phyloP scores from a whole-genome alignment of 2,113 vertebrate species.

The Platycercus adscitus region DNA sequence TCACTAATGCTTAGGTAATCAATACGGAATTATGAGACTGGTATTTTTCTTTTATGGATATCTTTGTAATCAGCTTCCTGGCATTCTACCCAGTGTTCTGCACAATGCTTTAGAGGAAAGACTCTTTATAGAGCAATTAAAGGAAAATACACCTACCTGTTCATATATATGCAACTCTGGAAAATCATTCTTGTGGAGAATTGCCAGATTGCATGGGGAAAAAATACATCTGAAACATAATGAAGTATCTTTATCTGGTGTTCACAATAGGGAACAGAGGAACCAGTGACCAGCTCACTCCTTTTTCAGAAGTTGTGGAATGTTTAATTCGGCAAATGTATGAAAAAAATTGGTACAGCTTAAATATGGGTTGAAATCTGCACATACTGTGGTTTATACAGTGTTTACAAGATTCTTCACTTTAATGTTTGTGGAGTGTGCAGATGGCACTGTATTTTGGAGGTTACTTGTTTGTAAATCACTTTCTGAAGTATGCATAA shows the following conservation, averaged over 20 bases:
- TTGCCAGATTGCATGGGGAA: neutral
- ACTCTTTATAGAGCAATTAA: neutral
- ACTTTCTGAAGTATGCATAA: neutral
- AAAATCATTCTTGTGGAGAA: neutral
- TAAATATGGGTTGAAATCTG: neutral
- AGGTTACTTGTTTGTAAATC: neutral
- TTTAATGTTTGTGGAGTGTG: neutral
- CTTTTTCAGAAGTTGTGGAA: neutral
- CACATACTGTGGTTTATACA: neutral
- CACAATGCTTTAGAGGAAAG: neutral
- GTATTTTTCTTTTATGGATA: neutral
- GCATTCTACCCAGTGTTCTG: neutral
- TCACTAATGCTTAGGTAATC: neutral
- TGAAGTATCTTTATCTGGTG: neutral
- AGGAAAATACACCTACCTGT: neutral
- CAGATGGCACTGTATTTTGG: neutral
- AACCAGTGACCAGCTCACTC: neutral
- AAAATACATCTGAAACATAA: neutral
- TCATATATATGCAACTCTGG: neutral
- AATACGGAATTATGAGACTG: neutral
- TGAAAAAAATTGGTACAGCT: fast-evolving
- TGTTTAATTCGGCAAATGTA: neutral
- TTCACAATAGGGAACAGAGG: neutral
- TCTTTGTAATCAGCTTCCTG: neutral
- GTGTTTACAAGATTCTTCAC: neutral